Conservation (phyloP, 2,113 vertebrate species). For the Gallinago media region DNA sequence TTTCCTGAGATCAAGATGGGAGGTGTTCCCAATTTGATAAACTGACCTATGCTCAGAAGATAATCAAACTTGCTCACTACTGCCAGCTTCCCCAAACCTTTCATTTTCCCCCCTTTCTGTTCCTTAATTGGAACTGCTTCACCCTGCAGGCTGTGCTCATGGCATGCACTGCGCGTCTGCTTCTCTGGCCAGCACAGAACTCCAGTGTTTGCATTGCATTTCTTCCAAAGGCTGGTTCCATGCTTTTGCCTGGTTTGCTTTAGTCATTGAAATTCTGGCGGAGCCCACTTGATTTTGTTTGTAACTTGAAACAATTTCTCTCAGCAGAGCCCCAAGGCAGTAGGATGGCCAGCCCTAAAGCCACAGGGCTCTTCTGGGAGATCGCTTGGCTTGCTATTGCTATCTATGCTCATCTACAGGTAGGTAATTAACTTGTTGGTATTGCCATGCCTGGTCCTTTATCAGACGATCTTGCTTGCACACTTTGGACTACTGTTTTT, state of each 20-base stretch:
- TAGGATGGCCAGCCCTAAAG: conserved; percentile 55
- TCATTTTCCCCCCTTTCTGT: not conserved
- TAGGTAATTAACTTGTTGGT: conserved; percentile 41
- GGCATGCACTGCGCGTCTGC: not conserved
- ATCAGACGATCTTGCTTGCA: not conserved
- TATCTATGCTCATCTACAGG: conserved; percentile 69
- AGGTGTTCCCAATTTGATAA: not conserved
- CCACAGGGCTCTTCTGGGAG: conserved; percentile 51
- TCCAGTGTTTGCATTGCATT: conserved; percentile 42
- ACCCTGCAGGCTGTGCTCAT: conserved; percentile 57
- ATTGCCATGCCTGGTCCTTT: not conserved
- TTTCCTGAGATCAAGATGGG: not conserved
- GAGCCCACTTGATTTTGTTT: conserved; percentile 25
- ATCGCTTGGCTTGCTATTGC: conserved; percentile 65
- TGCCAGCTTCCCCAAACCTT: not conserved
- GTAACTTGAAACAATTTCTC: conserved; percentile 55
- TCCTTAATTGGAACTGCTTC: conserved; percentile 9
- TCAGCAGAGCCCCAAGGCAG: conserved; percentile 6
- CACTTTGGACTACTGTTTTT: not conserved
- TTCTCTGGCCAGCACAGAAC: conserved; percentile 35
- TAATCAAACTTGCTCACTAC: not conserved
- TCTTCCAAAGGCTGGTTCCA: conserved; percentile 46
- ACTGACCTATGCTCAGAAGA: not conserved
- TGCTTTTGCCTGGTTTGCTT: conserved; percentile 45
- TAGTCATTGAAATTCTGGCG: conserved; percentile 51